Percentiles rank a stretch among this genome's conserved stretches.
phyloP scores from a whole-genome alignment of 2,797 vertebrate genomes.

The Lagodon rhomboides region DNA sequence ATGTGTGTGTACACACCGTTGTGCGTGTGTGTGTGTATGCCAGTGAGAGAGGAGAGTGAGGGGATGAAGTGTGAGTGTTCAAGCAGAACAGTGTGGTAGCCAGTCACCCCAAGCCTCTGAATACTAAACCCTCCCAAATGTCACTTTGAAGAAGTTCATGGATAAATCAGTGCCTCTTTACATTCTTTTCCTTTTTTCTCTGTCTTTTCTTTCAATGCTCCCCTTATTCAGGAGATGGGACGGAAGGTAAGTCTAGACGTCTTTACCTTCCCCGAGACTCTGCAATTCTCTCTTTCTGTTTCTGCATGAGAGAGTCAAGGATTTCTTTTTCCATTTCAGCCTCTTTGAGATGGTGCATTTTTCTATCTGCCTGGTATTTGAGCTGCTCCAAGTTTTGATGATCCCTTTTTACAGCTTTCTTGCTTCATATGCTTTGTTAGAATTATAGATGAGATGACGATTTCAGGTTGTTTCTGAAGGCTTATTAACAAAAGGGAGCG shows the following conservation, averaged over 20 bases:
- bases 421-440: conserved; percentile 28
- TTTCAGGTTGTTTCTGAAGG: conserved; percentile 33
- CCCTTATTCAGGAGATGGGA: conserved; percentile 89
- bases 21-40: background rate
- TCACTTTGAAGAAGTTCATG: conserved; percentile 72
- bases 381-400: conserved; percentile 19
- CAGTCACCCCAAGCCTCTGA: conserved; percentile 61
- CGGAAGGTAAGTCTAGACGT: conserved; percentile 86
- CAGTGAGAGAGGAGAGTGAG: conserved; percentile 39
- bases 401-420: conserved; percentile 17
- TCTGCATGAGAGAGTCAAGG: conserved; percentile 26
- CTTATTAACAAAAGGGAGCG: conserved; percentile 18
- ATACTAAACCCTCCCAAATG: conserved; percentile 71
- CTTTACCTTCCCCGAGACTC: conserved; percentile 27
- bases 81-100: conserved; percentile 56
- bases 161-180: conserved; percentile 65
- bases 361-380: conserved; percentile 25
- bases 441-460: conserved; percentile 29
- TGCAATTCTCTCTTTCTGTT: conserved; percentile 12
- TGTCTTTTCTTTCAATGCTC: conserved; percentile 61
- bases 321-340: conserved; percentile 35
- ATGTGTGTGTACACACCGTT: no score
- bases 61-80: conserved; percentile 48
- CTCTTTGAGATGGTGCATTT: conserved; percentile 38
- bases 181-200: conserved; percentile 23